Conservation (phyloP, 2,888 invertebrate genomes). For the Cataglyphis altisquamis region DNA sequence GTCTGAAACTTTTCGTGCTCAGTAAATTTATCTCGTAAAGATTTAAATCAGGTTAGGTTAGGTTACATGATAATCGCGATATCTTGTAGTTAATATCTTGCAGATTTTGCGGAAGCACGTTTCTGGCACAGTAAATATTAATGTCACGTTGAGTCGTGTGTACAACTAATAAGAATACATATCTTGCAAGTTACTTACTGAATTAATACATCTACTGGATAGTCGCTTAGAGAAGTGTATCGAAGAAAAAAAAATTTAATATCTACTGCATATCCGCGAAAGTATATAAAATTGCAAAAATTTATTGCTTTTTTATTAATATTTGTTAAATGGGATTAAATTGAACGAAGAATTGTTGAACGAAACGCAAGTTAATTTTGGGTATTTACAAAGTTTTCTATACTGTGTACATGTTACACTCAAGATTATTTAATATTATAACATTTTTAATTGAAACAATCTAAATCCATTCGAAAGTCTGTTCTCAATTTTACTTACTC, state of each 20-base stretch:
- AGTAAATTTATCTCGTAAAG: not conserved
- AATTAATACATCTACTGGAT: not conserved
- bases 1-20: not conserved
- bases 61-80: constrained; percentile 20
- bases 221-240: not conserved
- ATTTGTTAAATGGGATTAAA: not conserved
- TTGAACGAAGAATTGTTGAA: too few species aligned
- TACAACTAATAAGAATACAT: not conserved
- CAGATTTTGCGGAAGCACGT: not conserved
- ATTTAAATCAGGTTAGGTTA: not conserved
- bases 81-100: not conserved
- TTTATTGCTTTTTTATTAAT: not conserved
- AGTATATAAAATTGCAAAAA: not conserved
- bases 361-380: not conserved
- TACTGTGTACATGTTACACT: not conserved
- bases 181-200: not conserved
- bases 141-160: not conserved
- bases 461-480: too few species aligned
- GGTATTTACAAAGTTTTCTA: not conserved
- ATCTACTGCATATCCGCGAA: not conserved
- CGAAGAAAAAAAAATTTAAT: not conserved
- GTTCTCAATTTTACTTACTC: not conserved
- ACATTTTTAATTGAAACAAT: not conserved
- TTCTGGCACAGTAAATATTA: not conserved
- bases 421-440: not conserved